These are phyloP conservation scores for Sus scrofa DNA, from an alignment of 2,113 vertebrate species.

Conservation along the genomic window T2T-Sscrofa CM000829.6:46614501-46615000, in stretches of 20 bases:
- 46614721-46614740: background rate
- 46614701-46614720: background rate
- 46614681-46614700: background rate
- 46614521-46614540: background rate
- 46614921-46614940: background rate
- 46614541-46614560: background rate
- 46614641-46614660: background rate
- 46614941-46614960: background rate
- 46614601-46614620: background rate
- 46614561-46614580: background rate
- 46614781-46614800: slow-evolving; percentile 2
- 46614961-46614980: background rate
- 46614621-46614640: background rate
- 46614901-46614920: background rate
- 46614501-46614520: background rate
- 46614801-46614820: background rate
- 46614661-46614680: background rate
- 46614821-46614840: background rate
- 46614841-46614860: background rate
- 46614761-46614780: background rate
- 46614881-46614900: slow-evolving; percentile 36
- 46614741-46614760: background rate
- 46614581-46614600: background rate
- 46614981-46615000: background rate
- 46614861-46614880: background rate